phyloP scores from a whole-genome alignment of 1,140 invertebrate genomes.

The Cephus cinctus region DNA sequence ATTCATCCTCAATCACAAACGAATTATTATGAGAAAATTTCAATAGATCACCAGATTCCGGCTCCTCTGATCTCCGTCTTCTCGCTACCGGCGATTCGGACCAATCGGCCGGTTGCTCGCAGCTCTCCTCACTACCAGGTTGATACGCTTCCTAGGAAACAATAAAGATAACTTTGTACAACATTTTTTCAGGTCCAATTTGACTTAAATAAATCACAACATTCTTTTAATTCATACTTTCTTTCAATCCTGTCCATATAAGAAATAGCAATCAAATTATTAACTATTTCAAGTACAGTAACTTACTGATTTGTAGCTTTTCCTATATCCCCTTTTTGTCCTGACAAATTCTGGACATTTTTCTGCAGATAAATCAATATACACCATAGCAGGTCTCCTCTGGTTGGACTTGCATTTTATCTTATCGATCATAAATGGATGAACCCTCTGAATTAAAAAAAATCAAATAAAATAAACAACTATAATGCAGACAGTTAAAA shows the following conservation, averaged over 20 bases:
- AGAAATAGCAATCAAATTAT: background rate
- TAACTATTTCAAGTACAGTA: slow-evolving; percentile 3
- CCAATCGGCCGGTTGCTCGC: slow-evolving; percentile 43
- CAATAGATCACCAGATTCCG: slow-evolving; percentile 35
- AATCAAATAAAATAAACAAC: background rate
- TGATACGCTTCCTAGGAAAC: slow-evolving; percentile 41
- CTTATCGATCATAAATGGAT: slow-evolving; percentile 48
- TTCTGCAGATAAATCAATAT: slow-evolving; percentile 43
- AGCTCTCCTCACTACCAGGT: slow-evolving; percentile 33
- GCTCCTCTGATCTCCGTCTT: slow-evolving; percentile 40
- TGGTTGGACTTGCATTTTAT: slow-evolving; percentile 54
- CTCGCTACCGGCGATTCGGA: slow-evolving; percentile 31
- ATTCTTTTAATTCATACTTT: background rate
- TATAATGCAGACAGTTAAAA: slow-evolving; percentile 8
- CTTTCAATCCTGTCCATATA: background rate
- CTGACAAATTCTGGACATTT: slow-evolving; percentile 42
- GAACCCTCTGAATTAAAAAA: slow-evolving; percentile 43
- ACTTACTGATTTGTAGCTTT: slow-evolving; percentile 44
- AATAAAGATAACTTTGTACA: slow-evolving; percentile 3
- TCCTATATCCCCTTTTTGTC: slow-evolving; percentile 43
- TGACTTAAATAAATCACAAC: background rate
- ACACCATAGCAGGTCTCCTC: slow-evolving; percentile 49
- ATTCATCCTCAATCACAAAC: slow-evolving; percentile 45
- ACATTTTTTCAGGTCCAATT: background rate
- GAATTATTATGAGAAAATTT: slow-evolving; percentile 43